Conservation (phyloP, 1,140 invertebrate genomes). For the Helicoverpa armigera region DNA sequence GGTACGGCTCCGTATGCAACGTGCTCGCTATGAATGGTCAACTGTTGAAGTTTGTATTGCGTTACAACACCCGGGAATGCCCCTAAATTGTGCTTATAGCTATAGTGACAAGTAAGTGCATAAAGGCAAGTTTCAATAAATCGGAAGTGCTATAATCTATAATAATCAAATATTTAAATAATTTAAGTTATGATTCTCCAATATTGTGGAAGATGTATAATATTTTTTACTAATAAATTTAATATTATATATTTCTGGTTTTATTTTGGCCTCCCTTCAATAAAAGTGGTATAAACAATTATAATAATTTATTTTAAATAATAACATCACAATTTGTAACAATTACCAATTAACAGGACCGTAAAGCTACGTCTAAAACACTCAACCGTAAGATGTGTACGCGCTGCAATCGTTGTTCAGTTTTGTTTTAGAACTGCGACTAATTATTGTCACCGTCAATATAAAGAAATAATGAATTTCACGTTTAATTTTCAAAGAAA, state of each 20-base stretch:
- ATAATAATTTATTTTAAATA: slow-evolving; percentile 69
- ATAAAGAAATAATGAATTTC: no score
- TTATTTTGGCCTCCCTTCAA: slow-evolving; percentile 27
- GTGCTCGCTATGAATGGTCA: slow-evolving; percentile 27
- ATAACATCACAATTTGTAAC: slow-evolving; percentile 63
- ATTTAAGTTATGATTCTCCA: slow-evolving; percentile 87
- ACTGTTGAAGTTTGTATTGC: slow-evolving; percentile 49
- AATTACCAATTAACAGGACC: slow-evolving; percentile 39
- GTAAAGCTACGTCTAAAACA: slow-evolving; percentile 43
- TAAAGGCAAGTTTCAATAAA: slow-evolving; percentile 76
- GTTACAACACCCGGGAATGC: slow-evolving; percentile 48
- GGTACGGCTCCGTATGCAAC: slow-evolving; percentile 32
- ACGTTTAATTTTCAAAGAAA: no score
- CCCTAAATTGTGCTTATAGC: slow-evolving; percentile 73
- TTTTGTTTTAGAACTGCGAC: background rate
- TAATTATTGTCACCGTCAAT: no score
- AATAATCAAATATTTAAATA: slow-evolving; percentile 87
- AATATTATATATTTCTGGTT: slow-evolving; percentile 78
- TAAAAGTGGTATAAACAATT: slow-evolving; percentile 55
- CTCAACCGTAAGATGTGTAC: slow-evolving; percentile 5
- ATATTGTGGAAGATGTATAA: slow-evolving; percentile 87
- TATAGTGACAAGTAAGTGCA: slow-evolving; percentile 76
- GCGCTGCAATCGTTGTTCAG: background rate
- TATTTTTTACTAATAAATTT: slow-evolving; percentile 88
- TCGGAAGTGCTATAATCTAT: slow-evolving; percentile 84